phyloP scores from a whole-genome alignment of 2,113 vertebrate genomes.

The Dromiciops gliroides region DNA sequence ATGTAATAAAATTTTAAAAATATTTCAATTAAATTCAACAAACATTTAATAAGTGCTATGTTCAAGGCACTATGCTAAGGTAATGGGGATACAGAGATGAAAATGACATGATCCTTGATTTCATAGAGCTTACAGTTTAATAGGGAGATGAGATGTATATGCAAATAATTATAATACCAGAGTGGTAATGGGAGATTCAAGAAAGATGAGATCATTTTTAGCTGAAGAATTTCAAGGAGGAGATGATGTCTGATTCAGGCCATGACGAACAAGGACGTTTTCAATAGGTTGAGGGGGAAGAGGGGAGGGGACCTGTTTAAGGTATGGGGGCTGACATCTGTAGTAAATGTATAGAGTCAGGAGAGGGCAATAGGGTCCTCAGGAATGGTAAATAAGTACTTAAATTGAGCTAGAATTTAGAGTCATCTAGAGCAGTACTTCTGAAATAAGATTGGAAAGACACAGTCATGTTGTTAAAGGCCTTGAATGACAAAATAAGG shows the following conservation, averaged over 20 bases:
- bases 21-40: background rate
- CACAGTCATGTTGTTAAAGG: background rate
- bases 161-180: background rate
- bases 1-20: constrained; percentile 14
- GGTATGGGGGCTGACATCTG: background rate
- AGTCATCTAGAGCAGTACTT: background rate
- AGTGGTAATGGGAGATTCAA: background rate
- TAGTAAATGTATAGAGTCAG: background rate
- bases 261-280: background rate
- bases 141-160: background rate
- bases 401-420: background rate
- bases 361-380: background rate
- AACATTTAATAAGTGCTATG: background rate
- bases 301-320: background rate
- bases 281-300: background rate
- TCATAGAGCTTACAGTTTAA: background rate
- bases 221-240: background rate
- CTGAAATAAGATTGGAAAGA: background rate
- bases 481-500: background rate
- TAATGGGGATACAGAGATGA: background rate
- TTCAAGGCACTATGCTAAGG: background rate
- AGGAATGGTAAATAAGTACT: background rate
- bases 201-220: background rate
- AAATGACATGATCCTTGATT: background rate
- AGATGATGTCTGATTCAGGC: background rate